phyloP scores from a whole-genome alignment of 2,113 vertebrate species.

The Catharus minimus region DNA sequence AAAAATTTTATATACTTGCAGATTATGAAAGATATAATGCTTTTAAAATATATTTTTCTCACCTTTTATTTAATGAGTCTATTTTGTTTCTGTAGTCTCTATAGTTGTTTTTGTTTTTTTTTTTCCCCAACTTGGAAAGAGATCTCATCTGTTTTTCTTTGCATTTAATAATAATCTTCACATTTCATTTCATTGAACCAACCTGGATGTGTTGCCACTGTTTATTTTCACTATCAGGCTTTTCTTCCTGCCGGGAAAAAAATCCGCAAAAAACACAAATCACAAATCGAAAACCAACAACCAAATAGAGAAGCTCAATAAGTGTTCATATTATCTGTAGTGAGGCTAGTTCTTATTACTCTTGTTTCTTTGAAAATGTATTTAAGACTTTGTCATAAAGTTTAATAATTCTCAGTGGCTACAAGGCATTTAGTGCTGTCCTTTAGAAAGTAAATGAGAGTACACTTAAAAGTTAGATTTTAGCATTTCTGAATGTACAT shows the following conservation, averaged over 20 bases:
- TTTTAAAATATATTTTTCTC: neutral
- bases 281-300: neutral
- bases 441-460: neutral
- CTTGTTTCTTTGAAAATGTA: neutral
- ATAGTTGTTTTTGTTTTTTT: neutral
- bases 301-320: neutral
- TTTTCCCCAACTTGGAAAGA: neutral
- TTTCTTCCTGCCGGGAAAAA: neutral
- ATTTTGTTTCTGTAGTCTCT: neutral
- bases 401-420: neutral
- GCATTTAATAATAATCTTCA: neutral
- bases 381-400: neutral
- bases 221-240: neutral
- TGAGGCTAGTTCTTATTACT: neutral
- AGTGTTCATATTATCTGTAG: neutral
- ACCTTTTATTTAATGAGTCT: neutral
- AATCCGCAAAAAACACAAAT: fast-evolving
- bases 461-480: neutral
- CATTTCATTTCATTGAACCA: neutral
- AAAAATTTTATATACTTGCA: neutral
- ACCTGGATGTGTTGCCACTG: fast-evolving
- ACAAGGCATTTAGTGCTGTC: neutral
- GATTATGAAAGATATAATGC: neutral
- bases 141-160: neutral
- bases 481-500: neutral